phyloP scores from a whole-genome alignment of 2,888 invertebrate genomes.

The Chrysomela aeneicollis region DNA sequence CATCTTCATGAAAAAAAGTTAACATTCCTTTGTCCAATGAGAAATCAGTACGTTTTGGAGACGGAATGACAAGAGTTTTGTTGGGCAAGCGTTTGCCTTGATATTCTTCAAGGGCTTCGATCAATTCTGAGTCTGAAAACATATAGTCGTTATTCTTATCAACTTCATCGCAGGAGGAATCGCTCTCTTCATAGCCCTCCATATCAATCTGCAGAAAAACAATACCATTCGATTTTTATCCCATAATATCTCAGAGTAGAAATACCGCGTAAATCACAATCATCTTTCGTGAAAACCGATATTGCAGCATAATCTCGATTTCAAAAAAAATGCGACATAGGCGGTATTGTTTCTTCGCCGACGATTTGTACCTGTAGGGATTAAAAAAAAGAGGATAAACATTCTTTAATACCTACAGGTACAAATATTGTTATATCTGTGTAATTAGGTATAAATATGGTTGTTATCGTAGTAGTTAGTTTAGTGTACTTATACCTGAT shows the following conservation, averaged over 20 bases:
- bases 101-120: background rate
- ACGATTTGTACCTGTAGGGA: too few species aligned
- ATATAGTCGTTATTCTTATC: background rate
- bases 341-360: too few species aligned
- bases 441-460: too few species aligned
- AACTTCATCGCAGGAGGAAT: background rate
- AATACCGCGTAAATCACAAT: background rate
- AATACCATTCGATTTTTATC: background rate
- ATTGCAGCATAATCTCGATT: too few species aligned
- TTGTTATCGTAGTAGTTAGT: too few species aligned
- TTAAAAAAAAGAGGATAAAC: too few species aligned
- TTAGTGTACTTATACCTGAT: too few species aligned
- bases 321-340: too few species aligned
- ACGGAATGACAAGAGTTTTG: background rate
- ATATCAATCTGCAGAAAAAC: background rate
- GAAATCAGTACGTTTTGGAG: background rate
- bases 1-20: background rate
- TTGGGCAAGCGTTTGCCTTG: background rate
- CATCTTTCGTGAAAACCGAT: background rate
- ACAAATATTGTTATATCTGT: too few species aligned
- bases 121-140: background rate
- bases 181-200: background rate
- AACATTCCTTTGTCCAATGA: background rate
- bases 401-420: too few species aligned
- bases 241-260: background rate